Evolutionary conservation across 2,113 vertebrate genomes (phyloP), one percentile per base, ranked within the genome.

Genomic region (Myiopsitta monachus): DNA sequence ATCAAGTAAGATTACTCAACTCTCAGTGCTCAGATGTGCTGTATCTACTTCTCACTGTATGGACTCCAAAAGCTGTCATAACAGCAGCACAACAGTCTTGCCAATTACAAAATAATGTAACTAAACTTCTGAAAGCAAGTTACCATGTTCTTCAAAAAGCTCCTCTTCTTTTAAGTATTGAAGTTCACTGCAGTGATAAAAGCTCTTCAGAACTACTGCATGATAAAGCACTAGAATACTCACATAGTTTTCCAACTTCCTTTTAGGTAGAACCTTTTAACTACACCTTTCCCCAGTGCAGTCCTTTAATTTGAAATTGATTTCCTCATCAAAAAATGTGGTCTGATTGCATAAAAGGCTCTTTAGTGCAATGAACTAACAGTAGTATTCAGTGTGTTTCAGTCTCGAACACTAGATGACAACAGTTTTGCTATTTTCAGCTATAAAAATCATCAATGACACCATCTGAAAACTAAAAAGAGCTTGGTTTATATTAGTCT

Each of bases 281-380:
- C 49, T 70, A 64, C 33, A 51, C 13, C 27, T 81, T 69, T 95
- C 57, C 77, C 79, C 88, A 69, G 68, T n/a, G 51, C 64, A 83
- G 69, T 73, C 61, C 44, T 96, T 97, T 95, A 95, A 97, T 95
- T 88, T 82, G 92, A 92, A 94, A 87, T 95, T 95, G 18, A 97
- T 97, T 97, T 88, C 76, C 54, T 93, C 86, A 91, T 89, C n/a
- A 89, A 79, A 94, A 79, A 97, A 74, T 55, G 46, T 79, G 41
- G 78, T 72, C 83, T 94, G 69, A 88, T 95, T 95, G 77, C 64
- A 95, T 67, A 95, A 94, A 90, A 93, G 46, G 15, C 54, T 89
- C 90, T 63, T 86, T 49, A 33, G 55, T 30, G 39, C 83, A 75
- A 70, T 86, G 44, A 96, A 85, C 85, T n/a, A n/a, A 90, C 95